phyloP scores from a whole-genome alignment of 2,888 invertebrate species.

The Coenonympha arcania region DNA sequence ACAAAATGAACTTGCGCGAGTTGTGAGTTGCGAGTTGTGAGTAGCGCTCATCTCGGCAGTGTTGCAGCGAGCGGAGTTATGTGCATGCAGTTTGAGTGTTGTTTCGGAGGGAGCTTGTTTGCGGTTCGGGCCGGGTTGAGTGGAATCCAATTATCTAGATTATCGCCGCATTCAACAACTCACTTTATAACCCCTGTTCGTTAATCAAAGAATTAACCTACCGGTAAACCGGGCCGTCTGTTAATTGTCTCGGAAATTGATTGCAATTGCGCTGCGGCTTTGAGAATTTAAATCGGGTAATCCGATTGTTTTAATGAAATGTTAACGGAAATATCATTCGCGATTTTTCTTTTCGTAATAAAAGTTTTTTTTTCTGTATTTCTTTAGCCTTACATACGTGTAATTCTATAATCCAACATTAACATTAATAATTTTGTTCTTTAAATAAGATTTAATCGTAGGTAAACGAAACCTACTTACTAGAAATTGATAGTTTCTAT shows the following conservation, averaged over 20 bases:
- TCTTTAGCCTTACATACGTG: neutral
- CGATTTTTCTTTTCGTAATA: neutral
- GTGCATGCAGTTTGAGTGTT: conserved; percentile 9
- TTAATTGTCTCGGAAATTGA: conserved; percentile 8
- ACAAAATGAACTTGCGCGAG: conserved; percentile 16
- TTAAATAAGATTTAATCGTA: too few relatives aligned
- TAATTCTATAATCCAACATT: neutral
- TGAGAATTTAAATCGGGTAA: conserved; percentile 8
- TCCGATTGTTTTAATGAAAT: conserved; percentile 7
- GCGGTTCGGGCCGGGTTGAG: conserved; percentile 5
- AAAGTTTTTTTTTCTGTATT: neutral
- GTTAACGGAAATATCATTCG: conserved; percentile 2
- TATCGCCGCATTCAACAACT: conserved; percentile 11
- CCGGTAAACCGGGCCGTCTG: conserved; percentile 3
- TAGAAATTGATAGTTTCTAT: neutral
- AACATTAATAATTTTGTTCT: neutral
- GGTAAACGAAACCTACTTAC: neutral
- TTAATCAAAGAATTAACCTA: conserved; percentile 11
- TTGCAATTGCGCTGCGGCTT: conserved; percentile 6
- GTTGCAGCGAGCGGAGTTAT: conserved; percentile 3
- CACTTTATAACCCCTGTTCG: conserved; percentile 4
- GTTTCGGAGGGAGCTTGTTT: conserved; percentile 5
- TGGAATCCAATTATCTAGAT: conserved; percentile 10
- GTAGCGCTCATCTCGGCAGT: conserved; percentile 38
- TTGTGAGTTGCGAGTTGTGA: too few relatives aligned